Percentiles rank a stretch among this genome's conserved stretches.
These are phyloP conservation scores for Calephelis virginiensis DNA, from an alignment of 1,140 invertebrate species.

Conservation along the genomic window DNA sequence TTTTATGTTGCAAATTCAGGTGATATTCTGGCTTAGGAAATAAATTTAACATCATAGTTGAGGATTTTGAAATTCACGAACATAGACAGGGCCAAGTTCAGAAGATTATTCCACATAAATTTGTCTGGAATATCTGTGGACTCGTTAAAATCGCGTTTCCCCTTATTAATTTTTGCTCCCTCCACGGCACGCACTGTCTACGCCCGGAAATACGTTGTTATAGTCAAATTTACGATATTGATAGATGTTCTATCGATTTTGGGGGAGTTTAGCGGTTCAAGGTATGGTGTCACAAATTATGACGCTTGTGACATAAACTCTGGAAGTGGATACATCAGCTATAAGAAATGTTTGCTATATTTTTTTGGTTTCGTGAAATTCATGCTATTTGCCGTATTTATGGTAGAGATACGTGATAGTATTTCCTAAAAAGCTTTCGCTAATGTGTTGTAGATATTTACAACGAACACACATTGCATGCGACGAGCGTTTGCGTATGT, in stretches of 20 bases:
- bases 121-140: conserved; percentile 45
- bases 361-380: no score
- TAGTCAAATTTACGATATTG: conserved; percentile 59
- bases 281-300: conserved; percentile 40
- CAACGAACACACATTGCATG: no score
- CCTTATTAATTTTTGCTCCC: conserved; percentile 71
- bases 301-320: conserved; percentile 27
- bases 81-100: conserved; percentile 42
- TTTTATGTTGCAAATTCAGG: no score
- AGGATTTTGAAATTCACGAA: not conserved
- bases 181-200: conserved; percentile 36
- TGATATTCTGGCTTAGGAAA: no score
- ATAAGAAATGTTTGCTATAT: no score
- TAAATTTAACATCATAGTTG: not conserved
- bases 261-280: conserved; percentile 33
- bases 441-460: not conserved
- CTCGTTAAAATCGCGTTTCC: conserved; percentile 74
- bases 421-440: conserved; percentile 11
- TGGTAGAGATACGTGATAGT: not conserved
- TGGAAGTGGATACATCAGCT: not conserved
- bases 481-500: no score
- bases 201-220: conserved; percentile 53
- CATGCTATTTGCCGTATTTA: no score
- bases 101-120: conserved; percentile 64
- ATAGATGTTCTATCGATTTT: conserved; percentile 58